Evolutionary conservation across 2,888 invertebrate species (phyloP).

Genomic region (Tenodera sinensis): DNA sequence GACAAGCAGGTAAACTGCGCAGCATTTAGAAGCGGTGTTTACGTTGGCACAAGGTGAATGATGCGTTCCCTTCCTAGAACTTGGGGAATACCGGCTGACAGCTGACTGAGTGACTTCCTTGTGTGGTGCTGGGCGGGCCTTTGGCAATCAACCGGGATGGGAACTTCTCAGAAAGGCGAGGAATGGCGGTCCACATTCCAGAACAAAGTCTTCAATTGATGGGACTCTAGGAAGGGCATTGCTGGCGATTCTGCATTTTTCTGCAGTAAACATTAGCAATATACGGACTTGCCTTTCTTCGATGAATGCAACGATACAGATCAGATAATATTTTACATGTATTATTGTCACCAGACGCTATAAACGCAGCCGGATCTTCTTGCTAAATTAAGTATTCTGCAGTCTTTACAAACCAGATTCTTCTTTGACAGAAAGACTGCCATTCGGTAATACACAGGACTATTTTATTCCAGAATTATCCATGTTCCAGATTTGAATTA

Average conservation of each 20-base stretch:
- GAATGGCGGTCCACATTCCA: background rate
- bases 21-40: background rate
- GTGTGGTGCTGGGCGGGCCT: background rate
- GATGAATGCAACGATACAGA: background rate
- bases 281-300: background rate
- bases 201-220: background rate
- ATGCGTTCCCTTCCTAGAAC: background rate
- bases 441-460: too few relatives aligned
- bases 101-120: background rate
- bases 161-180: background rate
- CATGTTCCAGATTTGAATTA: too few relatives aligned
- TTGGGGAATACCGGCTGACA: background rate
- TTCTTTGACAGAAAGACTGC: too few relatives aligned
- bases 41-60: background rate
- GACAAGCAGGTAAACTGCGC: too few relatives aligned
- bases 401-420: too few relatives aligned
- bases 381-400: too few relatives aligned
- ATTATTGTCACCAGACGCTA: background rate
- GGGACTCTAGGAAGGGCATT: background rate
- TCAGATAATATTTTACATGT: background rate
- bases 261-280: background rate
- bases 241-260: background rate
- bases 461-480: too few relatives aligned
- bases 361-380: too few relatives aligned
- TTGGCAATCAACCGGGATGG: background rate